phyloP scores from a whole-genome alignment of 2,888 invertebrate species.

The Dryobota labecula region DNA sequence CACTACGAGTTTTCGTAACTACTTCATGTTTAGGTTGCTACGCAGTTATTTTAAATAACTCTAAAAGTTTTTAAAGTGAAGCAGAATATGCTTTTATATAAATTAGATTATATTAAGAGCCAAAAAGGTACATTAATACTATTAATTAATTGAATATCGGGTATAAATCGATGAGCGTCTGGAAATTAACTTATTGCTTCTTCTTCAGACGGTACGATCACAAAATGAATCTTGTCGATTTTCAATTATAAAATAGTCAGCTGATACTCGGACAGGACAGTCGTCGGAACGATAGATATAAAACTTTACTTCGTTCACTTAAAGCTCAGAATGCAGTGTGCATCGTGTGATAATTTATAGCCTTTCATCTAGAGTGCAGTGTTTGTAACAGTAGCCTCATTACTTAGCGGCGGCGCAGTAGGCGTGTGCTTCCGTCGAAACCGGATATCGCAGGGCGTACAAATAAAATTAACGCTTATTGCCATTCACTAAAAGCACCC shows the following conservation, averaged over 20 bases:
- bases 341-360: slow-evolving; percentile 67
- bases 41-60: slow-evolving; percentile 3
- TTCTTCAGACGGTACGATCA: slow-evolving; percentile 43
- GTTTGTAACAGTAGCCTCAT: slow-evolving; percentile 86
- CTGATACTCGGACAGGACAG: slow-evolving; percentile 43
- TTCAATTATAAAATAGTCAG: slow-evolving; percentile 65
- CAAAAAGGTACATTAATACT: neutral
- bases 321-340: slow-evolving; percentile 68
- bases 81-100: neutral
- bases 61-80: neutral
- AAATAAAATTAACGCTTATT: slow-evolving; percentile 89
- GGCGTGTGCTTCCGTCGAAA: slow-evolving; percentile 87
- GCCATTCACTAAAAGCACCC: slow-evolving; percentile 76
- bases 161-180: slow-evolving; percentile 10
- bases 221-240: slow-evolving; percentile 64
- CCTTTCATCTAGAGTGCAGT: slow-evolving; percentile 75
- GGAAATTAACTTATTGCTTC: slow-evolving; percentile 52
- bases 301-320: slow-evolving; percentile 52
- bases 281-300: slow-evolving; percentile 22
- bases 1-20: slow-evolving; percentile 47
- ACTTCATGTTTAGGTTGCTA: slow-evolving; percentile 28
- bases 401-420: slow-evolving; percentile 85
- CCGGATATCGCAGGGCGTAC: slow-evolving; percentile 84
- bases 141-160: slow-evolving; percentile 15
- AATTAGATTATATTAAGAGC: neutral